These are phyloP conservation scores for Colostygia pectinataria DNA, from an alignment of 2,888 invertebrate species.

Conservation along the genomic window DNA sequence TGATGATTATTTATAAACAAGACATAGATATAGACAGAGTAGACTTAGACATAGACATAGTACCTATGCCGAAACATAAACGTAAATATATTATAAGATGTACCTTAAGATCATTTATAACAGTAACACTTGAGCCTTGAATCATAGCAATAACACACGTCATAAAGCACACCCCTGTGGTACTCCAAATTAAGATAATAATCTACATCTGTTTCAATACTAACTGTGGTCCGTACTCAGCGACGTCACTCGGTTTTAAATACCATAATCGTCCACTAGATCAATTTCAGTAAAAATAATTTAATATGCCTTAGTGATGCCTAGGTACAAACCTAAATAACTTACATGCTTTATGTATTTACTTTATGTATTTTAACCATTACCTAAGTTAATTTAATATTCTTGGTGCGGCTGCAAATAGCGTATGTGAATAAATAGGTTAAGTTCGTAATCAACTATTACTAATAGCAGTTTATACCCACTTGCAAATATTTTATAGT, in stretches of 20 bases:
- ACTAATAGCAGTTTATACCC: slow-evolving; percentile 8
- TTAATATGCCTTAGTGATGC: too few species aligned
- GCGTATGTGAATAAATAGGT: slow-evolving; percentile 5
- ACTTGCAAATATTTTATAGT: slow-evolving; percentile 13
- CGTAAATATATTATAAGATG: too few species aligned
- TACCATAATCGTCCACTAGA: too few species aligned
- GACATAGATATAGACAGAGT: too few species aligned
- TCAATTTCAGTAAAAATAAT: too few species aligned
- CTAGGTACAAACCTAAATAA: too few species aligned
- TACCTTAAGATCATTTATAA: neutral
- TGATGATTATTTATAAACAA: too few species aligned
- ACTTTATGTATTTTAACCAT: neutral
- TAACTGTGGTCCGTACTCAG: neutral
- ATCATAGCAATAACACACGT: slow-evolving; percentile 11
- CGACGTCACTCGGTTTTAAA: neutral
- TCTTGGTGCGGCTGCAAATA: neutral
- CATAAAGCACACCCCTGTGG: slow-evolving; percentile 25
- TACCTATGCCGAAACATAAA: too few species aligned
- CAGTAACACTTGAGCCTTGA: neutral
- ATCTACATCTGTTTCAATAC: slow-evolving; percentile 20
- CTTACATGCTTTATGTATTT: too few species aligned
- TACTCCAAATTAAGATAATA: slow-evolving; percentile 22
- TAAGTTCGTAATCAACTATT: slow-evolving; percentile 9
- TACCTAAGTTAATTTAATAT: neutral
- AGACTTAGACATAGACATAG: too few species aligned